phyloP scores from a whole-genome alignment of 2,797 vertebrate genomes.

The Schizothorax lantsangensis region DNA sequence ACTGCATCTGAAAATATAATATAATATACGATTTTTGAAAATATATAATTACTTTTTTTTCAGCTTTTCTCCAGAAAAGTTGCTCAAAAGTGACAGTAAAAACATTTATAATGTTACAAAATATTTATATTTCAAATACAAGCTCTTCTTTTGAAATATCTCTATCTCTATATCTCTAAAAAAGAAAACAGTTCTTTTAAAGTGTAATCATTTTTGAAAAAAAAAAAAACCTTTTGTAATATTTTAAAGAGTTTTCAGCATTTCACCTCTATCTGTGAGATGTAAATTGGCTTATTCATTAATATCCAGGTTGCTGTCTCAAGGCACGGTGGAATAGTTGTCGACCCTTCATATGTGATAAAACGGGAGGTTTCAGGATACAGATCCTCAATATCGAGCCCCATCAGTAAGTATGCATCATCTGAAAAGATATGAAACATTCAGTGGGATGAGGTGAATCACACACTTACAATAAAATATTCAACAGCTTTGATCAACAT shows the following conservation, averaged over 20 bases:
- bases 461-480: neutral
- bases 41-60: no score
- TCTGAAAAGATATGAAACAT: conserved; percentile 74
- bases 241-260: neutral
- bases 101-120: no score
- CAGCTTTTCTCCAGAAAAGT: neutral
- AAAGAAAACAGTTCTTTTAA: neutral
- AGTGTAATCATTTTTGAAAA: no score
- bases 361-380: conserved; percentile 96
- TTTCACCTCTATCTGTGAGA: conserved; percentile 95
- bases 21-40: no score
- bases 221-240: no score
- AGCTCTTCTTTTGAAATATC: neutral
- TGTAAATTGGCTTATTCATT: conserved; percentile 97
- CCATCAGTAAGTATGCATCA: conserved; percentile 94
- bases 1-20: conserved; percentile 87
- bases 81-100: neutral
- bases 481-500: neutral
- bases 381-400: conserved; percentile 92
- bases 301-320: conserved; percentile 98
- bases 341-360: conserved; percentile 97
- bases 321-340: conserved; percentile 95
- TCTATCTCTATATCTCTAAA: no score
- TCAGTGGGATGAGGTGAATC: neutral
- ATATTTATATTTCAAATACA: no score